Percentiles rank a stretch among this genome's conserved stretches.
Evolutionary conservation across 2,113 vertebrate genomes (phyloP).

Genomic region (Campylomormyrus numenius): DNA sequence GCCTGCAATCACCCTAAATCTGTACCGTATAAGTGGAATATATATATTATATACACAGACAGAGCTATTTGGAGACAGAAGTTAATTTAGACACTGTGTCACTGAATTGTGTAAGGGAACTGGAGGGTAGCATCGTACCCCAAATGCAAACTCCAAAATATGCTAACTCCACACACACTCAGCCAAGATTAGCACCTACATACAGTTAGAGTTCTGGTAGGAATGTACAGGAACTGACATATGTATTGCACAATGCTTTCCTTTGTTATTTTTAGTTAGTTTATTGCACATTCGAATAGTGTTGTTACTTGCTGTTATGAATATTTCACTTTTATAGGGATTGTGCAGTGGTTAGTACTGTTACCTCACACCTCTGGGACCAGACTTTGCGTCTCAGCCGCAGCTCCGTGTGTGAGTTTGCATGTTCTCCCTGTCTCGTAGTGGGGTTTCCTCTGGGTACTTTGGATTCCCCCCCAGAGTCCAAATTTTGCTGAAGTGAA

Average conservation of each 20-base stretch:
- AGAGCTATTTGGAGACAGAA: not conserved
- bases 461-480: no score
- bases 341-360: not conserved
- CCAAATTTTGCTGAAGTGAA: no score
- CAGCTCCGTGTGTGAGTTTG: not conserved
- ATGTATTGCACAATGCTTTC: not conserved
- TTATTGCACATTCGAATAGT: not conserved
- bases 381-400: not conserved
- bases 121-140: not conserved
- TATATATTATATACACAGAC: not conserved
- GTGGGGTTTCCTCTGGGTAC: not conserved
- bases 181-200: not conserved
- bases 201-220: not conserved
- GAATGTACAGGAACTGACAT: not conserved
- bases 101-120: not conserved
- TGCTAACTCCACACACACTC: not conserved
- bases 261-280: not conserved
- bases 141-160: not conserved
- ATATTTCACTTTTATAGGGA: not conserved
- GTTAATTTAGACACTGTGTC: not conserved
- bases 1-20: constrained; percentile 5
- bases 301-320: not conserved
- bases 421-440: not conserved
- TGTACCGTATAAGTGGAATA: not conserved
- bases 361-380: not conserved